phyloP scores from a whole-genome alignment of 2,888 invertebrate genomes.

The Ectropis crepuscularia region DNA sequence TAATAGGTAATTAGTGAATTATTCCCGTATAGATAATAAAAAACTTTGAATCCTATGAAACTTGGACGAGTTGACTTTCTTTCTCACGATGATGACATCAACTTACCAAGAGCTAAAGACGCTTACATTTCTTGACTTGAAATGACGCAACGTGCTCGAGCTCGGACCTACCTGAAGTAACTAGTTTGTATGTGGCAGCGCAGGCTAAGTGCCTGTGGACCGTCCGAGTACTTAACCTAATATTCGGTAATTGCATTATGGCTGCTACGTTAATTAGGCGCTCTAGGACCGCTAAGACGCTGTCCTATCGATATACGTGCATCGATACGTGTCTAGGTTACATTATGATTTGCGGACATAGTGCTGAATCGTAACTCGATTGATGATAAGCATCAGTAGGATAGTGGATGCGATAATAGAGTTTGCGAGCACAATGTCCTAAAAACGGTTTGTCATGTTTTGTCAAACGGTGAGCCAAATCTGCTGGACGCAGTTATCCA shows the following conservation, averaged over 20 bases:
- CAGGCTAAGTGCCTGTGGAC: conserved; percentile 71
- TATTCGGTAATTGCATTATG: conserved; percentile 79
- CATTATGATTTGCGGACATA: conserved; percentile 1
- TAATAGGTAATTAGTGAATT: too few relatives aligned
- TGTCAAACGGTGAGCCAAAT: too few relatives aligned
- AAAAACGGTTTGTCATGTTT: too few relatives aligned
- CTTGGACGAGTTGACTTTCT: too few relatives aligned
- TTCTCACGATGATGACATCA: too few relatives aligned
- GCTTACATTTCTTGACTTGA: background rate
- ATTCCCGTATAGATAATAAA: too few relatives aligned
- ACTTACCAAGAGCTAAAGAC: background rate
- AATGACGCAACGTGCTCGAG: background rate
- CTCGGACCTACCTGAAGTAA: conserved; percentile 40
- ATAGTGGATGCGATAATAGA: too few relatives aligned
- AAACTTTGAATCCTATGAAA: too few relatives aligned
- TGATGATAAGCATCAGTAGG: background rate
- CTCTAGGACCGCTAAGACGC: conserved; percentile 70
- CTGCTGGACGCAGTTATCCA: too few relatives aligned
- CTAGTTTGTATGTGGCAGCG: conserved; percentile 73
- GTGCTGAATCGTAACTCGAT: background rate
- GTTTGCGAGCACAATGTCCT: too few relatives aligned
- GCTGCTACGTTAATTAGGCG: conserved; percentile 76
- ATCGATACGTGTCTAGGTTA: conserved; percentile 67
- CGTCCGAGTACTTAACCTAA: conserved; percentile 80
- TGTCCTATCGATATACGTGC: conserved; percentile 34